A percentile compares a stretch with the other conserved stretches of the same genome.
Evolutionary conservation across 2,888 invertebrate genomes (phyloP).

Genomic region (Cantharis rustica): DNA sequence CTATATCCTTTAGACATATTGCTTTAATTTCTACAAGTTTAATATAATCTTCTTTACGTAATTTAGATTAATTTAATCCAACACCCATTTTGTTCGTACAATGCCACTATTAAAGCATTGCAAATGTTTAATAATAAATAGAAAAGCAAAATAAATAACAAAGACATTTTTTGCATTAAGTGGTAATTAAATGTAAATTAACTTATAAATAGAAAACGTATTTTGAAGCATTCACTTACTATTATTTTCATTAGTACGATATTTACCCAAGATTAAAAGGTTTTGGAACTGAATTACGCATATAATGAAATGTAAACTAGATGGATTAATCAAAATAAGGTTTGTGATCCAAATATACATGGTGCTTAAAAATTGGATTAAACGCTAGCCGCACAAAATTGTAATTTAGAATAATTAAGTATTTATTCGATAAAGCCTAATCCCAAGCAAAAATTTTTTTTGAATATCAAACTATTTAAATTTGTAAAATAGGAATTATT

Average conservation of each 20-base stretch:
- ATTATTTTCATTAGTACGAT: neutral
- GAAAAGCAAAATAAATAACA: neutral
- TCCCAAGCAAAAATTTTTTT: too few relatives aligned
- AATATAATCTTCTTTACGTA: neutral
- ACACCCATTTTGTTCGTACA: neutral
- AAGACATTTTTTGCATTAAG: neutral
- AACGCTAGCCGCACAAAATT: neutral
- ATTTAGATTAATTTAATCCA: neutral
- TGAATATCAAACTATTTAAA: neutral
- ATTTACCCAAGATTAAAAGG: neutral
- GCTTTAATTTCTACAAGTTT: neutral
- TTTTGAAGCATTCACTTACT: neutral
- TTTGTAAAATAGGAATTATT: neutral
- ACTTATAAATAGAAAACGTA: neutral
- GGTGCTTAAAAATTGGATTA: neutral
- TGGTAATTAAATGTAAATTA: neutral
- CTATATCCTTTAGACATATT: neutral
- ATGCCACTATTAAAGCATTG: too few relatives aligned
- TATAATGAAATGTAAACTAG: neutral
- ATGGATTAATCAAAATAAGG: neutral
- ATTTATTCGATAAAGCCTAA: neutral
- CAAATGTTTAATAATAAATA: neutral
- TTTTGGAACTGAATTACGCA: neutral
- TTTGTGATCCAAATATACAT: neutral
- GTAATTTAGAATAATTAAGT: neutral